A percentile compares a stretch with the other conserved stretches of the same genome.
Evolutionary conservation across 1,140 invertebrate genomes (phyloP).

Genomic region (Drosophila lini): DNA sequence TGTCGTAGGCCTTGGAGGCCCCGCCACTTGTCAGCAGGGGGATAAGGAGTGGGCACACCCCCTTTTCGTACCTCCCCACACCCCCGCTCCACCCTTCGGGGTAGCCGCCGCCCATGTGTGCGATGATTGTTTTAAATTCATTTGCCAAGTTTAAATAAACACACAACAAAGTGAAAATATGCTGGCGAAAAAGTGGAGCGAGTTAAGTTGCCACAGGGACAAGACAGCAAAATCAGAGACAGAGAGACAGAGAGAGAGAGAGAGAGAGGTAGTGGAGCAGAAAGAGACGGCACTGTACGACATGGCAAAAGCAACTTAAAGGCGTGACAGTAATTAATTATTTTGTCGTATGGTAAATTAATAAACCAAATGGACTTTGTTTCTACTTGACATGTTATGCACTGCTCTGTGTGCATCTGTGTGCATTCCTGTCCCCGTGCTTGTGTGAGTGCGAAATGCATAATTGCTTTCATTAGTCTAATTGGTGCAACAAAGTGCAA

Average conservation of each 20-base stretch:
- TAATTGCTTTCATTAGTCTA: conserved; percentile 80
- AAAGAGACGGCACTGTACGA: not conserved
- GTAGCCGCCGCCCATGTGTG: conserved; percentile 32
- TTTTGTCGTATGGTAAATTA: conserved; percentile 84
- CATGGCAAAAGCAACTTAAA: conserved; percentile 75
- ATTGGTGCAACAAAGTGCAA: conserved; percentile 65
- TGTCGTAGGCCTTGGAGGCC: conserved; percentile 28
- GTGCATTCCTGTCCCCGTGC: not conserved
- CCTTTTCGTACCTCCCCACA: not conserved
- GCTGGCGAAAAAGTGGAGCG: conserved; percentile 75
- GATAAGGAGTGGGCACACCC: not conserved
- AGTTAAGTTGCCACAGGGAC: conserved; percentile 72
- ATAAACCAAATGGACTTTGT: conserved; percentile 84
- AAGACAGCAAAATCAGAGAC: conserved; percentile 10
- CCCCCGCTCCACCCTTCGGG: not conserved
- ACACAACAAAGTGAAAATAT: conserved; percentile 79
- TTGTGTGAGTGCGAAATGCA: conserved; percentile 65
- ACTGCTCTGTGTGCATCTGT: conserved; percentile 37
- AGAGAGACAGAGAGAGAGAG: not conserved
- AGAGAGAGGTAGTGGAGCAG: not conserved
- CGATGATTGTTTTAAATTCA: conserved; percentile 82
- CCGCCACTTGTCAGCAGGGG: conserved; percentile 66
- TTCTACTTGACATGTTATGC: conserved; percentile 81
- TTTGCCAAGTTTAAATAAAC: conserved; percentile 83
- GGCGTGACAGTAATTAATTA: conserved; percentile 84